phyloP scores from a whole-genome alignment of 2,113 vertebrate species.

The Lota lota region DNA sequence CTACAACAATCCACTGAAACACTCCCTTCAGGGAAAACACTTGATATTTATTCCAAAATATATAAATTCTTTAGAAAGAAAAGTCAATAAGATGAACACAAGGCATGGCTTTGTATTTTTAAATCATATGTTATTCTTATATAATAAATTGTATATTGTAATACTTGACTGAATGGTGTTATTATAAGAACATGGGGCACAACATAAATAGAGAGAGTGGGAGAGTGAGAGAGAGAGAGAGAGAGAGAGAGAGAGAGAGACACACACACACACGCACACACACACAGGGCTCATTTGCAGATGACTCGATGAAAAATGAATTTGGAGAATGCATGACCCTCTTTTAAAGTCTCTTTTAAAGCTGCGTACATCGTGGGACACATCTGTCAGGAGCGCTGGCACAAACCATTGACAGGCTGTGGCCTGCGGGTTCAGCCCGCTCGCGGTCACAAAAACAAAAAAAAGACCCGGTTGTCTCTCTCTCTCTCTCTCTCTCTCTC shows the following conservation, averaged over 20 bases:
- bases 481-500: too few species aligned
- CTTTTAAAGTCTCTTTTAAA: constrained; percentile 33
- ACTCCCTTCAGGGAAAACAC: too few species aligned
- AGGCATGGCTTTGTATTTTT: background rate
- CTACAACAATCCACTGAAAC: too few species aligned
- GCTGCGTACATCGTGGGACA: constrained; percentile 45
- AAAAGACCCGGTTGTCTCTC: constrained; percentile 8
- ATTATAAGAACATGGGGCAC: too few species aligned
- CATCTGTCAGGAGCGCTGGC: constrained; percentile 50
- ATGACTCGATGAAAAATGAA: constrained; percentile 20
- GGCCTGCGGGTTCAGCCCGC: constrained; percentile 45
- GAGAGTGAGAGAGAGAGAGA: too few species aligned
- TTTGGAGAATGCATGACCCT: constrained; percentile 16
- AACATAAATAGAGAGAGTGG: too few species aligned
- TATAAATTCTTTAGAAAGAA: constrained; percentile 9
- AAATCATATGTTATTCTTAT: background rate
- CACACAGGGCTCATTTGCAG: constrained; percentile 15
- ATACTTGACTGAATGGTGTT: background rate
- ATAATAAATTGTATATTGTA: background rate
- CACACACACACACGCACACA: too few species aligned
- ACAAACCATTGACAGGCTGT: constrained; percentile 30
- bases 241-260: too few species aligned
- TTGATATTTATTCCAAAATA: too few species aligned
- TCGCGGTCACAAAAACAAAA: constrained; percentile 45
- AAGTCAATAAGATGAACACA: background rate